Evolutionary conservation across 2,113 vertebrate genomes (phyloP), one percentile per base, ranked within the genome.

Genomic region (Raja brachyura): DNA sequence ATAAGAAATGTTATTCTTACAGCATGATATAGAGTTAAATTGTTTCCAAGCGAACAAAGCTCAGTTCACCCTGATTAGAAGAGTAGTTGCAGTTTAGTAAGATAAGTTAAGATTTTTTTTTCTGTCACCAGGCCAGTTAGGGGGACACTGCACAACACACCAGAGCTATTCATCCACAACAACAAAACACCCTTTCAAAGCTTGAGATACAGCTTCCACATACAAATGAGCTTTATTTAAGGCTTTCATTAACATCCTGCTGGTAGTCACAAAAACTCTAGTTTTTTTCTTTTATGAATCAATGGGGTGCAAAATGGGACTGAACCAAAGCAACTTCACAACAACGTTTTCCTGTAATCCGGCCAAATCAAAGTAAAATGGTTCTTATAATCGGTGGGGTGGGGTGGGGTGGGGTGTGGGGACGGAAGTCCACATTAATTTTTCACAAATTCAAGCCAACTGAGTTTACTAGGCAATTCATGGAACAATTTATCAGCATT

Each of bases 161-260:
- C 90, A 92, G 90, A 73, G 68, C 66, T 54, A 92, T 92, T 92
- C 90, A 92, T 92, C 68, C 90, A 3, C 90, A 92, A 54, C 90
- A 92, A 92, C 90, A 92, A 92, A 92, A 92, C 90, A 92, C 33
- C 68, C 90, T 92, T 92, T 92, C 90, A 92, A 54, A 92, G 90
- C 68, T 28, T 39, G 66, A 73, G 68, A 92, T 63, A 73, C 90
- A n/a, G 33, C 66, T 92, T 73, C 68, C 22, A 92, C 90, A 92
- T 92, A 92, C 90, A 92, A 92, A 92, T 92, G 90, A 92, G 90
- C 90, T 54, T 73, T 73, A 92, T 92, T 70, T 92, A 74, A 92
- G 33, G 66, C 90, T 92, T 92, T 70, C 90, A 92, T 92, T 92
- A 92, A 92, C 83, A 73, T 92, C 90, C 66, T 74, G 90, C 90